These are phyloP conservation scores for Gymnoscopelus braueri DNA, from an alignment of 2,797 vertebrate species.

Conservation along the genomic window DNA sequence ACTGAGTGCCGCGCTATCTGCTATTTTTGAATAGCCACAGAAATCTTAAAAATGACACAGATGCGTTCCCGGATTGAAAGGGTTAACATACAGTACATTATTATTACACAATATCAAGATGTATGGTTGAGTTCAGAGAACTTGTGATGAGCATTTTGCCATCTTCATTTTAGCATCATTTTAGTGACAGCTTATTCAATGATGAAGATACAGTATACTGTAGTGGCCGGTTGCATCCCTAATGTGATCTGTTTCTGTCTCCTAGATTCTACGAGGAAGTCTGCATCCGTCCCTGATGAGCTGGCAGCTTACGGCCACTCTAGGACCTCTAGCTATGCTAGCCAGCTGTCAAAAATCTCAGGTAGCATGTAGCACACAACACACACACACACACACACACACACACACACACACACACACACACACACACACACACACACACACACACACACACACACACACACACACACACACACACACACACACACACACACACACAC, in stretches of 20 bases:
- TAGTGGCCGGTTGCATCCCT: neutral
- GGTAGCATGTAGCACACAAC: slow-evolving; percentile 72
- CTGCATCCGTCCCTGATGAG: slow-evolving; percentile 88
- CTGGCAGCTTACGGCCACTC: slow-evolving; percentile 88
- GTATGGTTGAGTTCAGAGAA: too few species aligned
- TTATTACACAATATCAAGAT: too few species aligned
- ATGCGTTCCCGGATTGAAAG: too few species aligned
- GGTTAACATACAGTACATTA: too few species aligned
- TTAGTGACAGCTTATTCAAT: too few species aligned
- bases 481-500: too few species aligned
- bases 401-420: neutral
- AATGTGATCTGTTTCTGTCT: neutral
- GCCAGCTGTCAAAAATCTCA: slow-evolving; percentile 93
- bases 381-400: slow-evolving; percentile 11
- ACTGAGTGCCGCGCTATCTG: too few species aligned
- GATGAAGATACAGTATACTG: neutral
- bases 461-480: too few species aligned
- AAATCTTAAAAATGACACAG: too few species aligned
- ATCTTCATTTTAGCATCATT: too few species aligned
- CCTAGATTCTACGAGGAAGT: slow-evolving; percentile 82
- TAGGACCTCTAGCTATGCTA: slow-evolving; percentile 91
- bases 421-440: neutral
- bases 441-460: neutral
- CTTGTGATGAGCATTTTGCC: too few species aligned
- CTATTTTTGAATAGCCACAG: too few species aligned